These are phyloP conservation scores for Corbicula japonica DNA, from an alignment of 2,888 invertebrate genomes.

Conservation along the genomic window DNA sequence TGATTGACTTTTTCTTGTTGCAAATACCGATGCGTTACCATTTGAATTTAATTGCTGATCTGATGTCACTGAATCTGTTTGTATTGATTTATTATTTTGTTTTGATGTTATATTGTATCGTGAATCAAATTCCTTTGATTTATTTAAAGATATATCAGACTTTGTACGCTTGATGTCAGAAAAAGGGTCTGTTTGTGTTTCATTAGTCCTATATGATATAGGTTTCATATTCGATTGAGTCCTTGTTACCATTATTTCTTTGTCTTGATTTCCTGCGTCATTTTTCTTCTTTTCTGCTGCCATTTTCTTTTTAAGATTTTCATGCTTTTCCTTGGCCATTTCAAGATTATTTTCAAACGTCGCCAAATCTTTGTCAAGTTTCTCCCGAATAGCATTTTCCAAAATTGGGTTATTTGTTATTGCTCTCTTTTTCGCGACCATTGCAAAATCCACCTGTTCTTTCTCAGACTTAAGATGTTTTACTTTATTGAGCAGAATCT, in stretches of 20 bases:
- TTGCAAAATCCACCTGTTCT: conserved; percentile 47
- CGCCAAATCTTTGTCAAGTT: conserved; percentile 48
- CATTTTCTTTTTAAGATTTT: conserved; percentile 11
- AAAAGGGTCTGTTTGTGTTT: conserved; percentile 24
- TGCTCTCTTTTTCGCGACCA: conserved; percentile 33
- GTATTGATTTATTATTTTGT: too few species aligned
- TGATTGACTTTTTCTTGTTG: too few species aligned
- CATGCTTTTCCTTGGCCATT: conserved; percentile 40
- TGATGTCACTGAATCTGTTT: too few species aligned
- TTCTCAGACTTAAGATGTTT: conserved; percentile 50
- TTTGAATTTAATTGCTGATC: too few species aligned
- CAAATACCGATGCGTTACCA: too few species aligned
- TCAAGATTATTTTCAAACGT: conserved; percentile 42
- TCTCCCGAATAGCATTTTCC: conserved; percentile 47
- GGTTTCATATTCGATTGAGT: background rate
- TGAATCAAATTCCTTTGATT: too few species aligned
- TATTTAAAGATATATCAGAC: background rate
- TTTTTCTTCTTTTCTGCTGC: conserved; percentile 7
- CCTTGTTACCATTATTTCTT: background rate
- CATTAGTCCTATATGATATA: background rate
- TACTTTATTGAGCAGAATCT: conserved; percentile 49
- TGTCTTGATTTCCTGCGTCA: background rate
- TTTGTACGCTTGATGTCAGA: background rate
- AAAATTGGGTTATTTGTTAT: conserved; percentile 33
- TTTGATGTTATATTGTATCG: background rate